A percentile compares a stretch with the other conserved stretches of the same genome.
Conservation (phyloP, 1,140 invertebrate species). For the Nasonia longicornis region DNA sequence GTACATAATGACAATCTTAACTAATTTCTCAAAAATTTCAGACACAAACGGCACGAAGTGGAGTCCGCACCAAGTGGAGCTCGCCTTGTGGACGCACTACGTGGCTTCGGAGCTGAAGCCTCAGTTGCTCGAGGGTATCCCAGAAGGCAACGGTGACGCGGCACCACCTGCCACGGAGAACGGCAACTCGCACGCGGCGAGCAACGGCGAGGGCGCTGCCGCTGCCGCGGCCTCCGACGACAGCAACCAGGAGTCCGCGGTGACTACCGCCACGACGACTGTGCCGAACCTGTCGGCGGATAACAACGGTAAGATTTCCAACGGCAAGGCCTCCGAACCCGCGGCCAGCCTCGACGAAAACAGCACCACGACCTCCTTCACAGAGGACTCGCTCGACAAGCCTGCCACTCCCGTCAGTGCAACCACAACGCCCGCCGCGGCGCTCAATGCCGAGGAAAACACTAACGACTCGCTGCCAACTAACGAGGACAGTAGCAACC, state of each 20-base stretch:
- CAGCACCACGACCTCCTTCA: conserved; percentile 77
- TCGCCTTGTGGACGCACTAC: conserved; percentile 92
- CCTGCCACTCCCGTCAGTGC: conserved; percentile 66
- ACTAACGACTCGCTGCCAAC: conserved; percentile 65
- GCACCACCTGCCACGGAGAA: conserved; percentile 69
- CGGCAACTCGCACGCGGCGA: conserved; percentile 67
- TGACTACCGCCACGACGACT: conserved; percentile 51
- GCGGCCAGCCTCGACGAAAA: conserved; percentile 67
- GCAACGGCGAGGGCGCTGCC: conserved; percentile 56
- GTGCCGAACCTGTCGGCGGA: conserved; percentile 33
- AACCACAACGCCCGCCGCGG: conserved; percentile 28
- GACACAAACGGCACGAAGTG: conserved; percentile 73
- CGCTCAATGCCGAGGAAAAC: conserved; percentile 57
- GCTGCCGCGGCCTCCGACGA: conserved; percentile 67
- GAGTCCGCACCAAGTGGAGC: conserved; percentile 89
- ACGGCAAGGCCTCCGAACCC: conserved; percentile 50
- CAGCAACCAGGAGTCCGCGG: conserved; percentile 66
- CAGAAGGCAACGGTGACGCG: conserved; percentile 68
- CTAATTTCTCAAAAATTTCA: conserved; percentile 56
- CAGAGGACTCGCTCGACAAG: conserved; percentile 78
- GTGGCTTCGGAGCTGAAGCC: conserved; percentile 86
- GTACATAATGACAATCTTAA: conserved; percentile 2
- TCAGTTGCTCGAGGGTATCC: conserved; percentile 83
- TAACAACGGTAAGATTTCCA: conserved; percentile 49
- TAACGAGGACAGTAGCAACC: conserved; percentile 65